Evolutionary conservation across 2,113 vertebrate species (phyloP).

Genomic region (Chloebia gouldiae): DNA sequence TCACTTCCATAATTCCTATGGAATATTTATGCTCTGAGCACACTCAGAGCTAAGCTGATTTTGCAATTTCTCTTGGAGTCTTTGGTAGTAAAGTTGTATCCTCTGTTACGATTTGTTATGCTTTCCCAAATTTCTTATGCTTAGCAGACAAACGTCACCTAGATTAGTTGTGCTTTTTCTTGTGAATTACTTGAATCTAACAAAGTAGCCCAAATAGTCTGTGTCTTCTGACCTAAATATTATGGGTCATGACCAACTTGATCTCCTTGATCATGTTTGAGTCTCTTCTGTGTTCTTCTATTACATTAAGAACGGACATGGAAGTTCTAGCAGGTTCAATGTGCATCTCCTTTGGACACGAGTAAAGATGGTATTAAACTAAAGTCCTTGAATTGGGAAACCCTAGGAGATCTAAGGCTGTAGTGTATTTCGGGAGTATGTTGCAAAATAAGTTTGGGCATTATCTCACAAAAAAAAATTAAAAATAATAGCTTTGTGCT

Average conservation of each 20-base stretch:
- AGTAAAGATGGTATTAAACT: not conserved
- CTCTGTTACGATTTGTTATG: not conserved
- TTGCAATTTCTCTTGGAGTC: not conserved
- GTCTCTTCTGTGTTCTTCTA: not conserved
- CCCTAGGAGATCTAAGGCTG: not conserved
- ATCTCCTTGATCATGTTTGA: not conserved
- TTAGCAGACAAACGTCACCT: not conserved
- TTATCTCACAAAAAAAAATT: not conserved
- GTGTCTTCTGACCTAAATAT: not conserved
- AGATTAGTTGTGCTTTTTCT: not conserved
- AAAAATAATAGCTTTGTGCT: not conserved
- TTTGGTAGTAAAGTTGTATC: not conserved
- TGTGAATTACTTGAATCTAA: not conserved
- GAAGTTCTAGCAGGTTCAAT: not conserved
- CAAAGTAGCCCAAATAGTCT: not conserved
- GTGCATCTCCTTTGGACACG: not conserved
- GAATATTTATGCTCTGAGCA: not conserved
- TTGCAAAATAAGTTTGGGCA: not conserved
- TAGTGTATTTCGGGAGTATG: not conserved
- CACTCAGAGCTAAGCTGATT: not conserved
- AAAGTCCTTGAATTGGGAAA: not conserved
- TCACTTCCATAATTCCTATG: not conserved
- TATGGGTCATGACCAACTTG: not conserved
- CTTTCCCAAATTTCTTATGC: not conserved
- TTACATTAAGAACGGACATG: not conserved